Percentiles rank a stretch among this genome's conserved stretches.
phyloP scores from a whole-genome alignment of 2,113 vertebrate species.

The Tauraco erythrolophus region DNA sequence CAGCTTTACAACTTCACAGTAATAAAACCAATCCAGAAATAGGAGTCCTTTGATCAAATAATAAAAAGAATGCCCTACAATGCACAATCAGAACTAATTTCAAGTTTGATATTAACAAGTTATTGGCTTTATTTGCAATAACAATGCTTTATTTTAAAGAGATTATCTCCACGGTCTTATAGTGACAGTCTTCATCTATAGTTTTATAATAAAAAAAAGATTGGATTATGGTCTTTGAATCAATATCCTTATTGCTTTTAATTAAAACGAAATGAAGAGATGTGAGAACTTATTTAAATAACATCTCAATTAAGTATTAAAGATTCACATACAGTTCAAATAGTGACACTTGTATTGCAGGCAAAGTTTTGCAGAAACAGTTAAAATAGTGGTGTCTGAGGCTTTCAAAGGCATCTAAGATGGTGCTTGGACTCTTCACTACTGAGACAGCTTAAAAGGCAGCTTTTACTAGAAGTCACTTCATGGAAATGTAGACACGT shows the following conservation, averaged over 20 bases:
- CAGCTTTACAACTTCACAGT: not conserved
- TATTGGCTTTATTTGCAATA: not conserved
- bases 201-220: not conserved
- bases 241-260: conserved; percentile 14
- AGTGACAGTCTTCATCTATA: not conserved
- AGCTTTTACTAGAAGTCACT: not conserved
- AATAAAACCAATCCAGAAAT: not conserved
- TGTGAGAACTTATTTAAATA: not conserved
- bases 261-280: conserved; percentile 36
- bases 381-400: not conserved
- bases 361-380: not conserved
- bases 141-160: not conserved
- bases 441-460: not conserved
- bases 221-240: conserved; percentile 6
- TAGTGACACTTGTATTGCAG: not conserved
- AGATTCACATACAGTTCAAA: not conserved
- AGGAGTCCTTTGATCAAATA: not conserved
- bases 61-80: not conserved
- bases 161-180: not conserved
- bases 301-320: not conserved
- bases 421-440: not conserved
- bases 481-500: not conserved
- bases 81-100: not conserved
- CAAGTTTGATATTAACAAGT: not conserved
- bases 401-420: not conserved